These are phyloP conservation scores for Eupithecia subfuscata DNA, from an alignment of 2,888 invertebrate species.

Conservation along the genomic window DNA sequence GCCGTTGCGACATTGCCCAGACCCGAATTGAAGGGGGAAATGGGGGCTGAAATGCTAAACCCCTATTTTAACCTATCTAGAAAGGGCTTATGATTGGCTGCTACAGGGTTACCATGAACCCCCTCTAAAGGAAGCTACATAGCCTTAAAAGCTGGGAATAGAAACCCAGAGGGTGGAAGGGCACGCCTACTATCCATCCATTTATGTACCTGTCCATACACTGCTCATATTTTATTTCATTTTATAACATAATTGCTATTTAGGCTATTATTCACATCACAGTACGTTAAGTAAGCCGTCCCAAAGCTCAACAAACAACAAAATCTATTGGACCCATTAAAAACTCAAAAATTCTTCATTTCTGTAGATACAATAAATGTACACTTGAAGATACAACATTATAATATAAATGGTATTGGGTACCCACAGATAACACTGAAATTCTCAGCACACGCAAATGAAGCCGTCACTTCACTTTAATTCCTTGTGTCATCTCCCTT, in stretches of 20 bases:
- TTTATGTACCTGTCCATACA: neutral
- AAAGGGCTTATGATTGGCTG: neutral
- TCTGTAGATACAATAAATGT: neutral
- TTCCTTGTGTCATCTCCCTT: neutral
- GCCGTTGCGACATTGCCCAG: slow-evolving; percentile 66
- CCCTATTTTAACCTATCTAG: neutral
- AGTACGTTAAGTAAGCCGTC: neutral
- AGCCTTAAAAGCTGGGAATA: neutral
- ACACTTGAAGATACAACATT: neutral
- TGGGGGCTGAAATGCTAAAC: neutral
- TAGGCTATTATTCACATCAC: neutral
- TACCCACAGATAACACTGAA: no score
- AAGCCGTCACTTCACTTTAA: no score
- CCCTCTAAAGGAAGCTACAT: neutral
- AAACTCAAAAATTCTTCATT: no score
- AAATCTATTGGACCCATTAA: no score
- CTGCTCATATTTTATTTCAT: neutral
- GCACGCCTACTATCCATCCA: neutral
- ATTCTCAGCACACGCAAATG: no score
- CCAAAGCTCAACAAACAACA: neutral
- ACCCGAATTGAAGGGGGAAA: slow-evolving; percentile 11
- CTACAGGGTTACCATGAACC: neutral
- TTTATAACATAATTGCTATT: neutral
- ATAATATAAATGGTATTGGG: neutral
- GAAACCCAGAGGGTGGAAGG: neutral